A percentile compares a stretch with the other conserved stretches of the same genome.
Evolutionary conservation across 2,797 vertebrate species (phyloP).

Genomic region (Emys orbicularis): DNA sequence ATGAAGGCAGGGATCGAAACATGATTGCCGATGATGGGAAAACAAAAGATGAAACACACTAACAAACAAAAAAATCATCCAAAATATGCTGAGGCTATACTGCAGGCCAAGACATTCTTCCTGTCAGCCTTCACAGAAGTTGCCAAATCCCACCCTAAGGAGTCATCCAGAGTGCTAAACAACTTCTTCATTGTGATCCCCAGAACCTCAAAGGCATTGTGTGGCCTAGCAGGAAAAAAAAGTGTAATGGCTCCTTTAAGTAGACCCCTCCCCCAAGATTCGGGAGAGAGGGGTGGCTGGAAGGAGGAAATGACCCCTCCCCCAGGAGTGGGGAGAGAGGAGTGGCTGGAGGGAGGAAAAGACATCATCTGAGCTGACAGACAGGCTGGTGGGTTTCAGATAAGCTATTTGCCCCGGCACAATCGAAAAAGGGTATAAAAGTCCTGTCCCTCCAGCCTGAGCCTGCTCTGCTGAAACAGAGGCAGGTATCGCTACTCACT

Average conservation of each 20-base stretch:
- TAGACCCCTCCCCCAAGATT: not conserved
- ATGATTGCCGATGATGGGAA: not conserved
- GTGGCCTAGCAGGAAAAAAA: not conserved
- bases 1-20: not conserved
- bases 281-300: rapidly evolving
- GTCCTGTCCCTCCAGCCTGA: not conserved
- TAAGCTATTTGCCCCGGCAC: not conserved
- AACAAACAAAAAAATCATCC: not conserved
- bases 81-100: not conserved
- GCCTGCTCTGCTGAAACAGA: not conserved
- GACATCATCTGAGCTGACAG: not conserved
- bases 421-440: not conserved
- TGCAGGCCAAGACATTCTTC: not conserved
- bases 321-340: not conserved
- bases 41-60: not conserved
- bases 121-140: not conserved
- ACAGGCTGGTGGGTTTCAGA: not conserved
- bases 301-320: not conserved
- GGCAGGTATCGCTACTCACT: not conserved
- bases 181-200: not conserved
- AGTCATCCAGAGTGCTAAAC: not conserved
- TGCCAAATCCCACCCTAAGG: not conserved
- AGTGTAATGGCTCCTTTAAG: not conserved
- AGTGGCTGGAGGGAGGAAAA: not conserved
- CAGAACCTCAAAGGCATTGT: not conserved